Conservation (phyloP, 2,113 vertebrate genomes). For the Muntiacus reevesi region DNA sequence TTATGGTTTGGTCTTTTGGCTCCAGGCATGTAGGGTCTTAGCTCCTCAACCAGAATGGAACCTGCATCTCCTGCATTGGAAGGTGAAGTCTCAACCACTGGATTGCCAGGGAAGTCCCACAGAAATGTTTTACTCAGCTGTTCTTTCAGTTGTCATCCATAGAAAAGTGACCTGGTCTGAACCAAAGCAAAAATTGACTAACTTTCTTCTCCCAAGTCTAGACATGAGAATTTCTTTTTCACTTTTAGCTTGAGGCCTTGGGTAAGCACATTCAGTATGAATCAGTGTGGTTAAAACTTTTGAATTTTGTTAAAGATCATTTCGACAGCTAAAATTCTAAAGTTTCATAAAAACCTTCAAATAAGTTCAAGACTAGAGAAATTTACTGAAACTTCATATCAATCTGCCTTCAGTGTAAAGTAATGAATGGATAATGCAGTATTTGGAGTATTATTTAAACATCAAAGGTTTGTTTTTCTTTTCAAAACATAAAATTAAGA, state of each 20-base stretch:
- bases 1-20: not conserved
- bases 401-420: not conserved
- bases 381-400: not conserved
- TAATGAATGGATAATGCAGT: not conserved
- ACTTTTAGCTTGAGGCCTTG: not conserved
- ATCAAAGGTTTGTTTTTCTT: not conserved
- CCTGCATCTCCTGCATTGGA: not conserved
- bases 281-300: not conserved
- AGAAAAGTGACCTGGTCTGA: not conserved
- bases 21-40: not conserved
- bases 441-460: not conserved
- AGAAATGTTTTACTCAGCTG: not conserved
- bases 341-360: not conserved
- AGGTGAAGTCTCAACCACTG: not conserved
- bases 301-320: not conserved
- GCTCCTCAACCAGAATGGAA: not conserved
- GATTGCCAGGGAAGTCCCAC: not conserved
- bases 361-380: not conserved
- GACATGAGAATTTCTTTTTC: not conserved
- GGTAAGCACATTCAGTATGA: not conserved
- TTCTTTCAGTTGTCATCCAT: not conserved
- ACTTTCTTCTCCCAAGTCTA: not conserved
- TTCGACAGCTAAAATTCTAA: not conserved
- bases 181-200: not conserved
- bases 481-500: constrained; percentile 16